A percentile compares a stretch with the other conserved stretches of the same genome.
These are phyloP conservation scores for Willowsia nigromaculata DNA, from an alignment of 2,888 invertebrate species.

Conservation along the genomic window DNA sequence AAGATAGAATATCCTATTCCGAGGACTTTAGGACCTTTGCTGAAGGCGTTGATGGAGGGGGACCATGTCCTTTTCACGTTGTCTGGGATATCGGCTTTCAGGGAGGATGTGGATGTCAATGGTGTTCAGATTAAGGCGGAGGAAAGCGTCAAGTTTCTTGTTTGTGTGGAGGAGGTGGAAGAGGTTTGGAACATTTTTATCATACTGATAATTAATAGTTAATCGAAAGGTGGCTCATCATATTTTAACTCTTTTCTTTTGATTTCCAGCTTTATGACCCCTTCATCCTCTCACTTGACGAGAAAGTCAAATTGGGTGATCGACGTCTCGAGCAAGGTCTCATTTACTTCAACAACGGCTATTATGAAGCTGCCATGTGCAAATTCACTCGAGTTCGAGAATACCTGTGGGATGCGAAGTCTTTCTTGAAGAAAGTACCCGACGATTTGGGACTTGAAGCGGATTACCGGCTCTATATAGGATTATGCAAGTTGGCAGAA, in stretches of 20 bases:
- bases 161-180: neutral
- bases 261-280: slow-evolving; percentile 30
- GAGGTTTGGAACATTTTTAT: neutral
- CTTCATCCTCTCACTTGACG: neutral
- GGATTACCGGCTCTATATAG: neutral
- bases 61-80: slow-evolving; percentile 5
- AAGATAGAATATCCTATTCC: neutral
- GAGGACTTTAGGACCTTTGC: neutral
- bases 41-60: neutral
- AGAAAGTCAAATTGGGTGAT: neutral
- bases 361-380: slow-evolving; percentile 2
- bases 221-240: neutral
- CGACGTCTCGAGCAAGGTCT: neutral
- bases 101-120: neutral
- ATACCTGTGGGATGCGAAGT: slow-evolving; percentile 22
- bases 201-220: neutral
- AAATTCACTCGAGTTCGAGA: neutral
- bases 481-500: neutral
- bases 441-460: neutral
- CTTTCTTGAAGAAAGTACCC: neutral
- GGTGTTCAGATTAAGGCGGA: neutral
- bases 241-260: neutral
- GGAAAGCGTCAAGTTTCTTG: slow-evolving; percentile 9
- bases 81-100: neutral
- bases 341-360: neutral